phyloP scores from a whole-genome alignment of 1,140 invertebrate species.

The Drosophila busckii region DNA sequence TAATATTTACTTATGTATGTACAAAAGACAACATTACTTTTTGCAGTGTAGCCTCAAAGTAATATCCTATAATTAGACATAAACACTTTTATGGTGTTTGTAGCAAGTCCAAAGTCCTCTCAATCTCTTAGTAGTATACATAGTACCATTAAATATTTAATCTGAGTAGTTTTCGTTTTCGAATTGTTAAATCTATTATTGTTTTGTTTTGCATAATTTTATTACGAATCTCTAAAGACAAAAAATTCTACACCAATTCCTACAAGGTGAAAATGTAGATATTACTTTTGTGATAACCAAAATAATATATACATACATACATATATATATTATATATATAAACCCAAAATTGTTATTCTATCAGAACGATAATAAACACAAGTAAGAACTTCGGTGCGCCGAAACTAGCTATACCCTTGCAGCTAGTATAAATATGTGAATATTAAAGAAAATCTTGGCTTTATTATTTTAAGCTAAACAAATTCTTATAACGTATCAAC shows the following conservation, averaged over 20 bases:
- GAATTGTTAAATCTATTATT: slow-evolving; percentile 16
- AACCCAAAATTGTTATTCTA: slow-evolving; percentile 74
- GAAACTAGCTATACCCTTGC: slow-evolving; percentile 25
- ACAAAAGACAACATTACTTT: slow-evolving; percentile 73
- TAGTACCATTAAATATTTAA: slow-evolving; percentile 45
- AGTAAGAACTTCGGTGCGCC: slow-evolving; percentile 17
- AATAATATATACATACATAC: no score
- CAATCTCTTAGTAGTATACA: slow-evolving; percentile 43
- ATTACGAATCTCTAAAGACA: slow-evolving; percentile 42
- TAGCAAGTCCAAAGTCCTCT: slow-evolving; percentile 59
- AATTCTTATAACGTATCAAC: no score
- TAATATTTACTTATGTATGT: slow-evolving; percentile 52
- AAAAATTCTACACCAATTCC: slow-evolving; percentile 61
- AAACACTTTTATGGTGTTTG: slow-evolving; percentile 48
- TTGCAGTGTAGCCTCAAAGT: slow-evolving; percentile 54
- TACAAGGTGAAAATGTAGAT: slow-evolving; percentile 73
- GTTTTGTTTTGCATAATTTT: slow-evolving; percentile 28
- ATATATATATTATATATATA: no score
- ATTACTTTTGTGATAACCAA: slow-evolving; percentile 77
- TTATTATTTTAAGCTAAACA: no score
- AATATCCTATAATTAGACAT: slow-evolving; percentile 44
- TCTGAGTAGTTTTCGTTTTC: slow-evolving; percentile 33
- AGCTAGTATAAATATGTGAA: slow-evolving; percentile 6
- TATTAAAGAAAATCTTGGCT: slow-evolving; percentile 5
- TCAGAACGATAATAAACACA: slow-evolving; percentile 46